These are phyloP conservation scores for Macquaria australasica DNA, from an alignment of 2,113 vertebrate species.

Conservation along the genomic window DNA sequence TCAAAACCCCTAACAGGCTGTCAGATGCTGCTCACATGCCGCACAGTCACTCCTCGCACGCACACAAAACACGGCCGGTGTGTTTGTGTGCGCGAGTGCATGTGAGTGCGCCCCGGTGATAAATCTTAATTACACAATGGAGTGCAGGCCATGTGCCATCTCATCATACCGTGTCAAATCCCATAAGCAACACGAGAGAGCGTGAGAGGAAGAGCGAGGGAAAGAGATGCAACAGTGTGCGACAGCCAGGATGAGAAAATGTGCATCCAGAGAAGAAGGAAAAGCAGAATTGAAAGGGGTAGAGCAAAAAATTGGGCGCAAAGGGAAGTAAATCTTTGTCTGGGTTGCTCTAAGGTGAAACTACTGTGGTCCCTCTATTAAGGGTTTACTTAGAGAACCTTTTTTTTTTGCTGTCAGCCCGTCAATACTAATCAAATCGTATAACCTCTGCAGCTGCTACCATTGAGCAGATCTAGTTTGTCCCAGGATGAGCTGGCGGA, in stretches of 20 bases:
- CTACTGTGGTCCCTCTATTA: not conserved
- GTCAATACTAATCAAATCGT: constrained; percentile 38
- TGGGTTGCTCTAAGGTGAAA: not conserved
- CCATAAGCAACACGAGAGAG: constrained; percentile 56
- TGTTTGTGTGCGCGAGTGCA: constrained; percentile 12
- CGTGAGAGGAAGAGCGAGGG: constrained; percentile 13
- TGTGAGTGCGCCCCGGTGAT: constrained; percentile 40
- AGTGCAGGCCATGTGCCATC: constrained; percentile 71
- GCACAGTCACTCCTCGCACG: constrained; percentile 21
- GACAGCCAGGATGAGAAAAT: constrained; percentile 3
- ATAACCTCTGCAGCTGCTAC: constrained; percentile 3
- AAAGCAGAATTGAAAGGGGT: not conserved
- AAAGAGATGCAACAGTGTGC: not conserved
- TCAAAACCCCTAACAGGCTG: constrained; percentile 70
- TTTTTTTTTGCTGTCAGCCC: constrained; percentile 9
- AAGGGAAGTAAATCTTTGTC: not conserved
- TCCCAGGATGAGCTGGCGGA: constrained; percentile 68
- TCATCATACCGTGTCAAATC: constrained; percentile 71
- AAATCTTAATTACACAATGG: constrained; percentile 77
- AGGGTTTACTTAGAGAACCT: not conserved
- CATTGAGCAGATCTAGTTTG: constrained; percentile 70
- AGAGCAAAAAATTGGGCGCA: not conserved
- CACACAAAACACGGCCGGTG: constrained; percentile 18
- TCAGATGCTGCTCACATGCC: constrained; percentile 67
- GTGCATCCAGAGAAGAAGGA: not conserved